Base-by-base conservation (phyloP, 2,888 invertebrate species). In the Biston betularia region DNA sequence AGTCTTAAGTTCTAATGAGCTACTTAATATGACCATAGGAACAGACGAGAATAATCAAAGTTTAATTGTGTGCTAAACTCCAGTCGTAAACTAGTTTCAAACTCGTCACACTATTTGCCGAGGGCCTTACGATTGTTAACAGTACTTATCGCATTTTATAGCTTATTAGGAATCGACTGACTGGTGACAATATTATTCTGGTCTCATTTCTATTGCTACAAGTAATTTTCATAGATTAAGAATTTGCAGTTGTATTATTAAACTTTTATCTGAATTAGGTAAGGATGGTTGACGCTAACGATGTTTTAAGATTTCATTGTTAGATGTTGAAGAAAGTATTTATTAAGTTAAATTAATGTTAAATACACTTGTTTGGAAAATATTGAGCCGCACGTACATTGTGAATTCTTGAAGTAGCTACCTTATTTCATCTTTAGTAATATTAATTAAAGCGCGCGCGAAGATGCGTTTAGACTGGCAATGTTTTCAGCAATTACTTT, bases 181-280 rank as follows among this genome's bases (percentile, higher is more conserved):
- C 82, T 79, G 79, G 82, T 77, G 92, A 93, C 92, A 93, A 93
- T 92, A 92, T 87, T 81, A 81, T 81, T 84, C 84, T 84, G 90
- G 88, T 89, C 87, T 89, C 85, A 85, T 86, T 88, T 86, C 83
- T 79, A 84, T 82, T 78, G 80, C 83, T 85, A 81, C 80, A 79
- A 80, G 78, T 62, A 75, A 69, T 79, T 81, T 83, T 79, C 78
- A 79, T 82, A 79, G 71, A 69, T 65, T 83, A 81, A 81, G 77
- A 75, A 74, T 81, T 80, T 73, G 73, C 75, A 72, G 75, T 79
- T 82, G 79, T 79, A 65, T 75, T 46, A 68, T 61, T 63, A 63
- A 68, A 63, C 72, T 72, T 73, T 73, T 70, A 75, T 55, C 49
- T 52, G 55, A 38, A 61, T 48, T 66, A 72, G 70, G 58, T 68